Conservation (phyloP, 2,113 vertebrate species). For the Gallinago paraguaiae region DNA sequence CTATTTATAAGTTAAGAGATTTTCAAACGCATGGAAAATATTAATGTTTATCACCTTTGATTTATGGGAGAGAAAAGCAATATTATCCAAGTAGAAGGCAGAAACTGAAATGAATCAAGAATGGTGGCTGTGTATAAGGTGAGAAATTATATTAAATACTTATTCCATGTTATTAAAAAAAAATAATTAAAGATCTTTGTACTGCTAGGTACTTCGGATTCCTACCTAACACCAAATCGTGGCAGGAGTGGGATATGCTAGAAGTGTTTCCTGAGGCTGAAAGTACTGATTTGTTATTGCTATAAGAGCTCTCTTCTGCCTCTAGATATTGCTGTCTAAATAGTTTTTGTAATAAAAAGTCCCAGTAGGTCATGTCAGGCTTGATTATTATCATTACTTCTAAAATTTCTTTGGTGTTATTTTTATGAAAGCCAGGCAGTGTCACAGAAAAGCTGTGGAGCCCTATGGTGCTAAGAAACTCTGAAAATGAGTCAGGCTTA, state of each 20-base stretch:
- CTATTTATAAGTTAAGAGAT: background rate
- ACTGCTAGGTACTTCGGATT: background rate
- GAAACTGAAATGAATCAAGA: background rate
- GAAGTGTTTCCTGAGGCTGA: background rate
- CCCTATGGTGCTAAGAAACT: background rate
- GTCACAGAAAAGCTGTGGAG: background rate
- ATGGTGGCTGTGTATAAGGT: background rate
- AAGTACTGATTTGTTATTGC: background rate
- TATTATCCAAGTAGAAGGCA: background rate
- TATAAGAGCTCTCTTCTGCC: background rate
- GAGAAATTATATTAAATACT: background rate
- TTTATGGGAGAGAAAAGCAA: background rate
- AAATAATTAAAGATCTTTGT: background rate
- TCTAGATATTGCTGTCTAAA: background rate
- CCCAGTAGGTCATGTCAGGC: background rate
- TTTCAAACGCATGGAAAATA: background rate
- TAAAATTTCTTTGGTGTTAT: background rate
- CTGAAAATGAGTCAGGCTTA: conserved; percentile 30
- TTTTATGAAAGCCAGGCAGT: conserved; percentile 4
- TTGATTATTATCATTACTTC: conserved; percentile 22
- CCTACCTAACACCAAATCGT: background rate
- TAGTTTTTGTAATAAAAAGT: background rate
- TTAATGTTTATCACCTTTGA: background rate
- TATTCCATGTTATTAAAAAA: background rate
- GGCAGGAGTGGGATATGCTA: background rate